A percentile compares a stretch with the other conserved stretches of the same genome.
These are phyloP conservation scores for Campopleginae sp. DNA, from an alignment of 2,888 invertebrate genomes.

Conservation along the genomic window DNA sequence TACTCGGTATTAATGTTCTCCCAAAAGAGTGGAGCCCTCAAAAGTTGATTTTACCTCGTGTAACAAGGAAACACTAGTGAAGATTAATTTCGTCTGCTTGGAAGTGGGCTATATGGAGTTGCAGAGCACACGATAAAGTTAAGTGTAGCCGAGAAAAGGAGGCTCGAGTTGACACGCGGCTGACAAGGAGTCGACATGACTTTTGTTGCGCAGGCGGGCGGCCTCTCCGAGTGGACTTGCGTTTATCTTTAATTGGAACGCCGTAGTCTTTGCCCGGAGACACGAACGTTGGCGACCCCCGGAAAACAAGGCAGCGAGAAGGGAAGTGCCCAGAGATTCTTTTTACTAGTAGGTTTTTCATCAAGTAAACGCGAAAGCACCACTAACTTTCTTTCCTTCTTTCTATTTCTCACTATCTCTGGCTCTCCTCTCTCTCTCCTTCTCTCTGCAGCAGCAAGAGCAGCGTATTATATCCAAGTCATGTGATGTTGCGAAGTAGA, in stretches of 20 bases:
- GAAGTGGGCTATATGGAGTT: constrained; percentile 20
- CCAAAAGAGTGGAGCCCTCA: not conserved
- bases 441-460: constrained; percentile 3
- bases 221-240: constrained; percentile 58
- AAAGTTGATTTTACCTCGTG: constrained; percentile 45
- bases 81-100: constrained; percentile 56
- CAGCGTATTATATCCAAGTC: constrained; percentile 60
- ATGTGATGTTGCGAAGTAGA: constrained; percentile 55
- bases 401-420: not conserved
- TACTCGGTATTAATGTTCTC: constrained; percentile 23
- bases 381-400: constrained; percentile 28
- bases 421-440: not conserved
- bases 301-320: constrained; percentile 30
- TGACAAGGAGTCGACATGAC: constrained; percentile 50
- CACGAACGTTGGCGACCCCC: constrained; percentile 50
- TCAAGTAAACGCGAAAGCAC: constrained; percentile 52
- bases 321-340: constrained; percentile 56
- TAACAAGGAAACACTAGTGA: constrained; percentile 34
- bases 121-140: constrained; percentile 47
- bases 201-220: constrained; percentile 57
- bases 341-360: constrained; percentile 40
- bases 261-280: constrained; percentile 43
- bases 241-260: constrained; percentile 68
- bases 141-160: constrained; percentile 50
- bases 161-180: constrained; percentile 59